Evolutionary conservation across 2,888 invertebrate species (phyloP).

Genomic region (Melangyna quadrimaculata): DNA sequence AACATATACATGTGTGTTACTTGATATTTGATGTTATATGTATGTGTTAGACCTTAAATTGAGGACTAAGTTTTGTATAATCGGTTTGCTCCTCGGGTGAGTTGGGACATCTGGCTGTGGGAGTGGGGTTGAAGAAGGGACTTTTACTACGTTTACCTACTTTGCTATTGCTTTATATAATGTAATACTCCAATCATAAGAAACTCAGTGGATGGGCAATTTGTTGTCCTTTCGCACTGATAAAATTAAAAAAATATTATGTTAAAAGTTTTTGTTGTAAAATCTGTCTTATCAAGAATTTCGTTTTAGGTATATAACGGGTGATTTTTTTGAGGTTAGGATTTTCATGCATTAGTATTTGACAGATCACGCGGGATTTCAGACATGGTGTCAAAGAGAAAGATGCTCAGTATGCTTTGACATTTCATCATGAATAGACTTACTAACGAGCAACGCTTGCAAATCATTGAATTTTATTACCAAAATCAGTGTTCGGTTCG

Average conservation of each 20-base stretch:
- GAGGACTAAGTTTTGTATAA: slow-evolving; percentile 40
- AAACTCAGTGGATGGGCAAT: neutral
- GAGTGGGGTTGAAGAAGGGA: neutral
- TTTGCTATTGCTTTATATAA: neutral
- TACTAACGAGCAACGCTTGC: too few species aligned
- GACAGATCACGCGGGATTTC: too few species aligned
- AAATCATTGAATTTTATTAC: too few species aligned
- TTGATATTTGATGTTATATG: neutral
- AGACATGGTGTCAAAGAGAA: too few species aligned
- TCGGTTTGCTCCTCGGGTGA: neutral
- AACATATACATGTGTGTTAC: neutral
- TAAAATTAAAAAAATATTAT: neutral
- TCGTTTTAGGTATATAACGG: neutral
- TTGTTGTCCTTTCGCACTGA: neutral
- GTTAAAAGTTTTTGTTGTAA: too few species aligned
- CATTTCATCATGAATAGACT: too few species aligned
- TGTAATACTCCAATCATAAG: neutral
- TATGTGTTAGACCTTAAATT: slow-evolving; percentile 9
- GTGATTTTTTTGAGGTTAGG: neutral
- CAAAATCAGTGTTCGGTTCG: too few species aligned
- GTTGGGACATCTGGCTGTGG: neutral
- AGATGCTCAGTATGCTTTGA: too few species aligned
- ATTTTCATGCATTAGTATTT: too few species aligned
- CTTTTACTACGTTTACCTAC: neutral
- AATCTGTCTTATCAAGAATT: too few species aligned